Conservation (phyloP, 1,140 invertebrate species). For the Diuraphis noxia region DNA sequence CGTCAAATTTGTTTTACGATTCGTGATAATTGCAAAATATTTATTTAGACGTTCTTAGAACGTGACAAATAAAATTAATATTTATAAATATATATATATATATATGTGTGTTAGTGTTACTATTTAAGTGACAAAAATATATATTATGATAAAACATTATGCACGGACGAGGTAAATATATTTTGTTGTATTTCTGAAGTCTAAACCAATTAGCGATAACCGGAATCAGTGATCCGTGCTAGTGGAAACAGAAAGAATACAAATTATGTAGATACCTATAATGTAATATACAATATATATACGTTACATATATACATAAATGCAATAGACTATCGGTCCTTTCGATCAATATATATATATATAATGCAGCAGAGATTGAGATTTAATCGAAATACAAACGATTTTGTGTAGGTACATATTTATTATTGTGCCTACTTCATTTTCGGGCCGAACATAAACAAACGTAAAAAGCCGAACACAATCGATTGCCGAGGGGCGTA, state of each 20-base stretch:
- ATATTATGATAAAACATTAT: neutral
- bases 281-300: neutral
- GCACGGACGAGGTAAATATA: neutral
- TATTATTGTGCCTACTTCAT: neutral
- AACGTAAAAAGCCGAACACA: neutral
- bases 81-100: neutral
- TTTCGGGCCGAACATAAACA: neutral
- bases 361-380: neutral
- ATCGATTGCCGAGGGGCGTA: neutral
- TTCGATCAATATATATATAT: neutral
- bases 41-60: neutral
- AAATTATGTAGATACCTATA: neutral
- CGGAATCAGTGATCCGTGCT: neutral
- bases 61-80: neutral
- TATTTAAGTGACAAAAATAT: neutral
- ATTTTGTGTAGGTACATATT: neutral
- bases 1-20: neutral
- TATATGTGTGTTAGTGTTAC: too few species aligned
- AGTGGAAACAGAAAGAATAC: neutral
- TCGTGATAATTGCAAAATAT: neutral
- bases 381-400: neutral
- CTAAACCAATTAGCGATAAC: constrained; percentile 6
- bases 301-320: neutral
- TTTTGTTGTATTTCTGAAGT: neutral
- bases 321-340: neutral